Conservation (phyloP, 2,797 vertebrate species). For the Cetoscarus ocellatus region DNA sequence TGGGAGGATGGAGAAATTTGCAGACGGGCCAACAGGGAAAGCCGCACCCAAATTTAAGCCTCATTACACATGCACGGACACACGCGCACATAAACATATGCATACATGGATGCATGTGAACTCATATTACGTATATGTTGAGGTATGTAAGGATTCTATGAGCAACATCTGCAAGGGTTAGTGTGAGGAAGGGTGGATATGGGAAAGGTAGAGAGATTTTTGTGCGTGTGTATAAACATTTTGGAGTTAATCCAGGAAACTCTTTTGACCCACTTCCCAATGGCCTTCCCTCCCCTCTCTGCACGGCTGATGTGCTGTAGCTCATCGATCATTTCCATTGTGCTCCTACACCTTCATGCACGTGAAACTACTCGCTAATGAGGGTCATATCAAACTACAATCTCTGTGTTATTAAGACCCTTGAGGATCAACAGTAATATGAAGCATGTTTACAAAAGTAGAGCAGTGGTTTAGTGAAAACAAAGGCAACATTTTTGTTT, state of each 20-base stretch:
- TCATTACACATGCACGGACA: constrained; percentile 34
- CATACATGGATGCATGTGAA: constrained; percentile 5
- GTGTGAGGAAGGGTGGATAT: constrained; percentile 41
- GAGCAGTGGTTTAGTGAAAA: constrained; percentile 54
- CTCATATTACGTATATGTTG: constrained; percentile 18
- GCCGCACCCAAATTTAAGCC: constrained; percentile 69
- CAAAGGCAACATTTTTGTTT: constrained; percentile 45
- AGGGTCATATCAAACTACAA: constrained; percentile 16
- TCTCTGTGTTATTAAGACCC: constrained; percentile 20
- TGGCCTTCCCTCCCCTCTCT: constrained; percentile 56
- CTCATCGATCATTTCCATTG: constrained; percentile 48
- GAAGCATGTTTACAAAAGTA: constrained; percentile 51
- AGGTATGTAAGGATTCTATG: constrained; percentile 32
- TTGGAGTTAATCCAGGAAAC: constrained; percentile 72
- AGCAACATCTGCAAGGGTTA: constrained; percentile 29
- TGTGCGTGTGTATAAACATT: constrained; percentile 41
- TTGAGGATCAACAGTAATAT: constrained; percentile 7
- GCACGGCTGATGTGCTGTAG: constrained; percentile 51
- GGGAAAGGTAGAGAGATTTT: constrained; percentile 47
- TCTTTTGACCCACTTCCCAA: constrained; percentile 73
- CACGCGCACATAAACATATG: constrained; percentile 24
- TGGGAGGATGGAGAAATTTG: constrained; percentile 63
- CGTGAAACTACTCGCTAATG: constrained; percentile 25
- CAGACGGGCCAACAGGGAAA: constrained; percentile 57
- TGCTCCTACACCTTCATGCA: constrained; percentile 31